Conservation (phyloP, 1,140 invertebrate species). For the Leptinotarsa undecemlineata region DNA sequence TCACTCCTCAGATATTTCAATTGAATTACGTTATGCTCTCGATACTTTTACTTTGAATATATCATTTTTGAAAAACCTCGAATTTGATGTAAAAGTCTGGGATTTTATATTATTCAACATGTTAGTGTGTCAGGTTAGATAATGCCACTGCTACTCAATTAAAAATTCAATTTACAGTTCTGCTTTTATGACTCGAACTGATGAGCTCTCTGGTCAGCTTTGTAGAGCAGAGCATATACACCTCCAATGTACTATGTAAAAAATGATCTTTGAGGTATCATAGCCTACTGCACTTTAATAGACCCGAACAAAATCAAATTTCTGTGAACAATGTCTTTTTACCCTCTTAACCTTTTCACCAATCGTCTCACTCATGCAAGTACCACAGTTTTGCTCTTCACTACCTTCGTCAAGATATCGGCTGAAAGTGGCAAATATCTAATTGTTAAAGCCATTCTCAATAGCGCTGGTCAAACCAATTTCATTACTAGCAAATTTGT, state of each 20-base stretch:
- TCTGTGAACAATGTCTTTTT: neutral
- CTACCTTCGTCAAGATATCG: neutral
- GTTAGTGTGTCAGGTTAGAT: neutral
- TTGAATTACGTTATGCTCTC: too few relatives aligned
- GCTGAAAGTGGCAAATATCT: neutral
- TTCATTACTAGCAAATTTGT: neutral
- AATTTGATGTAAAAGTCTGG: neutral
- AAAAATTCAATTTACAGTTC: too few relatives aligned
- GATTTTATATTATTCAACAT: constrained; percentile 18
- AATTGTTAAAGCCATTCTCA: neutral
- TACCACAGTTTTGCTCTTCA: neutral
- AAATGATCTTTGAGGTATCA: neutral
- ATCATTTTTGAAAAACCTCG: neutral
- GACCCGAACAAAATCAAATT: neutral
- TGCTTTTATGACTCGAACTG: neutral
- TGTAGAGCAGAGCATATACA: neutral
- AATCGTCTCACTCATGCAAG: neutral
- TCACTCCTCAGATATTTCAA: too few relatives aligned
- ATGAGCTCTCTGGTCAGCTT: neutral
- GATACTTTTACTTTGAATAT: constrained; percentile 6
- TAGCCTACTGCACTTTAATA: neutral
- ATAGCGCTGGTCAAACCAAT: neutral
- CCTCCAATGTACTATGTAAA: neutral
- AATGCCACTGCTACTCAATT: neutral
- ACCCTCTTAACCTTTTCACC: neutral